A percentile compares a stretch with the other conserved stretches of the same genome.
phyloP scores from a whole-genome alignment of 2,113 vertebrate genomes.

The Microcebus lehilahytsara region DNA sequence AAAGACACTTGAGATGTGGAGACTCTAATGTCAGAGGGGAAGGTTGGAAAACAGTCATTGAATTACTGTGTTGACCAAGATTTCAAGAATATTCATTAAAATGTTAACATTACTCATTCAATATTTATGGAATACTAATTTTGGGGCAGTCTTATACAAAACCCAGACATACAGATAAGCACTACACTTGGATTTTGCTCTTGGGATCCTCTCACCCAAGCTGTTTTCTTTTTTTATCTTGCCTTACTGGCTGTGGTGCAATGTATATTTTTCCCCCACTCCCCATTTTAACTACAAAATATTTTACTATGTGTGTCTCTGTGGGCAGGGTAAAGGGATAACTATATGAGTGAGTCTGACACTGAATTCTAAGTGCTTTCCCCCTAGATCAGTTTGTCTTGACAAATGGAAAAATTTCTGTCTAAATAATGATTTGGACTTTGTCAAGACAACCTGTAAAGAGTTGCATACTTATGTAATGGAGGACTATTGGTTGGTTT shows the following conservation, averaged over 20 bases:
- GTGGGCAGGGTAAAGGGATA: background rate
- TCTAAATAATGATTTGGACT: background rate
- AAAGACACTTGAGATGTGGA: background rate
- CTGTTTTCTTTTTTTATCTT: background rate
- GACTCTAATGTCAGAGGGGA: background rate
- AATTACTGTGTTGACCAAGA: background rate
- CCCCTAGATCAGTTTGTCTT: background rate
- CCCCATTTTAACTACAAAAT: background rate
- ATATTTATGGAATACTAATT: background rate
- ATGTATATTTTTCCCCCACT: background rate
- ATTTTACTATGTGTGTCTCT: background rate
- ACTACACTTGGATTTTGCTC: background rate
- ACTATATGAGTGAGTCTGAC: background rate
- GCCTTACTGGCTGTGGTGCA: background rate
- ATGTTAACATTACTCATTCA: background rate
- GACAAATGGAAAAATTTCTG: background rate
- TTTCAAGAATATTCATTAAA: background rate
- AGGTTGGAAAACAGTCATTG: background rate
- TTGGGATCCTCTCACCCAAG: background rate
- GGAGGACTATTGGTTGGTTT: background rate
- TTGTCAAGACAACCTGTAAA: background rate
- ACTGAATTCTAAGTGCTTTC: background rate
- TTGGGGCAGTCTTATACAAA: background rate
- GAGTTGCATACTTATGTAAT: background rate
- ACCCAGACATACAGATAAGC: background rate